Base-by-base conservation (phyloP, 2,888 invertebrate genomes). In the Melanotus villosus region DNA sequence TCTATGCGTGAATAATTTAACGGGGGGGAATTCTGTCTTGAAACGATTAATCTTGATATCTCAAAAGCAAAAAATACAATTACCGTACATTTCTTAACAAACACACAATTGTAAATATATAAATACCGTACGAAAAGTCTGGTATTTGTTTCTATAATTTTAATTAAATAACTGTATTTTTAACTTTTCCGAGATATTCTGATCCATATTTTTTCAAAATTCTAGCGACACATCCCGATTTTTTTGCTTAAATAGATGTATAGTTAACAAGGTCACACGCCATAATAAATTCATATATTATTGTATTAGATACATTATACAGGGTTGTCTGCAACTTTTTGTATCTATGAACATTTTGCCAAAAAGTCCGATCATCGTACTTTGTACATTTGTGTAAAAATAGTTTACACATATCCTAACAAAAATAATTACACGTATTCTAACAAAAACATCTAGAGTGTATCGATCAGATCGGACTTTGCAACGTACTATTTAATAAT, bases 301-400 rank as follows among this genome's bases (percentile, higher is more conserved):
- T 60, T 41, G 43, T 59, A 34, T 38, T 57, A n/a, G 47, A 47
- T 60, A 60, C 47, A 59, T 59, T 18, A 21, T n/a, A 59, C 43
- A 59, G 18, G 18, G 43, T 34, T 12, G 21, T 41, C 41, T 41
- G 30, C 43, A 58, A 58, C 58, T 41, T 45, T 60, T 47, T 47
- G 57, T 26, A 19, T 34, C 34, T 32, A 23, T 41, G 6, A 58
- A 58, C 23, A 16, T 59, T 21, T 36, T n/a, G n/a, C n/a, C 12
- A 26, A n/a, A n/a, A 45, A 43, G 12, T 43, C 14, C 32, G 36
- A 59, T 59, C 21, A 19, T 34, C 18, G 36, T 19, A 12, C 26
- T 26, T 26, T 26, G 26, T 26, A 26, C 26, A 26, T 26, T 26
- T 3, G 3, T 26, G 26, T 26, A 26, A 26, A 10, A 21, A 10